A percentile compares a stretch with the other conserved stretches of the same genome.
phyloP scores from a whole-genome alignment of 2,888 invertebrate genomes.

The Coenonympha arcania region DNA sequence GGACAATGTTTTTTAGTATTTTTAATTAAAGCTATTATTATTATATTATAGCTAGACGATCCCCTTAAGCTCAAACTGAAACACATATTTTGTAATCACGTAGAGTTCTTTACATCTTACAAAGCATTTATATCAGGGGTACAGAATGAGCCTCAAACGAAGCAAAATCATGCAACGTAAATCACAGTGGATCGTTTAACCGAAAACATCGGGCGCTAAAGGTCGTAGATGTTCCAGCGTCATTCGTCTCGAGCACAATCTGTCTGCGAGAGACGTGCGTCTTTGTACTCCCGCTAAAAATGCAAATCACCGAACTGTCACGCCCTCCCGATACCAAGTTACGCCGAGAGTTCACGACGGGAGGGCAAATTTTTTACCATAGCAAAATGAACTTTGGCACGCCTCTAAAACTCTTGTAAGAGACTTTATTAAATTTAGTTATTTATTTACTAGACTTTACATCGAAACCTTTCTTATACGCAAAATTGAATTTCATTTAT shows the following conservation, averaged over 20 bases:
- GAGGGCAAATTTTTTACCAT: slow-evolving; percentile 61
- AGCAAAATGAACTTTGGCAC: slow-evolving; percentile 62
- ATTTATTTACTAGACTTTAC: no score
- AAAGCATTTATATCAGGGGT: background rate
- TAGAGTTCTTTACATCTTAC: background rate
- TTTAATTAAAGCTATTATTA: no score
- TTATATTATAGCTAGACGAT: no score
- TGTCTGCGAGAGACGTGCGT: slow-evolving; percentile 64
- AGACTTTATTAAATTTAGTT: slow-evolving; percentile 30
- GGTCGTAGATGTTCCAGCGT: slow-evolving; percentile 36
- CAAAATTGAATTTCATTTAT: no score
- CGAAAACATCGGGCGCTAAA: slow-evolving; percentile 10
- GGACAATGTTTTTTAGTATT: no score
- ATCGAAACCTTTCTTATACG: no score
- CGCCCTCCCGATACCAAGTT: slow-evolving; percentile 49
- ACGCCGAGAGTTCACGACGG: slow-evolving; percentile 41
- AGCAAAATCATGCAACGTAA: slow-evolving; percentile 2
- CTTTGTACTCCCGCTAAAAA: slow-evolving; percentile 68
- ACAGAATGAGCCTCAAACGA: background rate
- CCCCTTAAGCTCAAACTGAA: no score
- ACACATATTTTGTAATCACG: no score
- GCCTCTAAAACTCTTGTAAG: slow-evolving; percentile 52
- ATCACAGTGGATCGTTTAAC: slow-evolving; percentile 9
- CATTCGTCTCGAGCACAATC: slow-evolving; percentile 63
- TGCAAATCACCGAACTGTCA: slow-evolving; percentile 67